These are phyloP conservation scores for Margaritifera margaritifera DNA, from an alignment of 2,888 invertebrate species.

Conservation along the genomic window DNA sequence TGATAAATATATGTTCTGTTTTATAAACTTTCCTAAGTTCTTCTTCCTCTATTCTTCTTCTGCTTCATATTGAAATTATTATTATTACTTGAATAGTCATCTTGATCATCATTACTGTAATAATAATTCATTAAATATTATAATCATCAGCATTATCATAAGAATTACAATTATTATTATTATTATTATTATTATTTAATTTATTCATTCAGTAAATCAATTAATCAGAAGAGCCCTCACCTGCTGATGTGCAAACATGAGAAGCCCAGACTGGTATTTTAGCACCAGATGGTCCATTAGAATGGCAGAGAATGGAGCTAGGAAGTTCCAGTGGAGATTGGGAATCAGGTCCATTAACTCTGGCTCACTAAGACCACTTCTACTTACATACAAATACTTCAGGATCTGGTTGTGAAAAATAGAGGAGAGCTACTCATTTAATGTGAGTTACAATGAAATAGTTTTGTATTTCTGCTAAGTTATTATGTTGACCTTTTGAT, in stretches of 20 bases:
- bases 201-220: background rate
- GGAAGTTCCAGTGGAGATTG: constrained; percentile 58
- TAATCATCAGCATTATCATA: constrained; percentile 9
- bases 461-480: no score
- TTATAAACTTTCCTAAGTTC: no score
- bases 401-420: constrained; percentile 52
- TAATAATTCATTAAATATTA: background rate
- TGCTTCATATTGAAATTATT: background rate
- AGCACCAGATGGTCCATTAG: constrained; percentile 60
- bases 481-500: no score
- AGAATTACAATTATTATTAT: constrained; percentile 4
- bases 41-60: no score
- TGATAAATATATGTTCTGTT: no score
- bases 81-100: background rate
- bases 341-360: constrained; percentile 65
- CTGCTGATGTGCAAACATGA: constrained; percentile 68
- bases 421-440: background rate
- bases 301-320: constrained; percentile 58
- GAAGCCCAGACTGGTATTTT: constrained; percentile 64
- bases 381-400: constrained; percentile 59
- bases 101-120: background rate
- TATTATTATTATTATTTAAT: constrained; percentile 5
- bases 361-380: constrained; percentile 67
- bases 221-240: constrained; percentile 34
- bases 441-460: background rate